These are phyloP conservation scores for Trichosurus vulpecula DNA, from an alignment of 2,797 vertebrate genomes.

Conservation along the genomic window DNA sequence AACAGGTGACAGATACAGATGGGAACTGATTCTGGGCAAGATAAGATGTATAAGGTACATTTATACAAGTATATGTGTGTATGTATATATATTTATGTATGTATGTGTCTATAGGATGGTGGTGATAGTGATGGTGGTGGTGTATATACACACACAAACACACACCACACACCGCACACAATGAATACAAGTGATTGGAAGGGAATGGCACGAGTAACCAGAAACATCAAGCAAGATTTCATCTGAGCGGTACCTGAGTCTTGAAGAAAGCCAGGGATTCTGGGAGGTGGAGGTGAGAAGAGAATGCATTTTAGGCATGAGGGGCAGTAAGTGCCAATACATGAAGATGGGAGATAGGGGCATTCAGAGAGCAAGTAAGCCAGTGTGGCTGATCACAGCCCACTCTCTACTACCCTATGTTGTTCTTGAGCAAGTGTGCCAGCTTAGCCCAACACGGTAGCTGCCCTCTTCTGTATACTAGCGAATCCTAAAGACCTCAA, in stretches of 20 bases:
- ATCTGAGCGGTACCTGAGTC: neutral
- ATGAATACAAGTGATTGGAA: neutral
- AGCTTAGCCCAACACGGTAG: neutral
- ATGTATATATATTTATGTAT: neutral
- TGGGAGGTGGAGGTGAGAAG: neutral
- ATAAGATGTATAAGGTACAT: neutral
- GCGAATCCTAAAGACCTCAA: neutral
- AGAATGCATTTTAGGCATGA: neutral
- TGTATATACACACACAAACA: too few species aligned
- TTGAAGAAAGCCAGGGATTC: neutral
- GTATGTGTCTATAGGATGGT: neutral
- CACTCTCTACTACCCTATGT: too few species aligned
- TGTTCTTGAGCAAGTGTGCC: neutral
- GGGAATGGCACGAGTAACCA: neutral
- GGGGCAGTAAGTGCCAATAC: neutral
- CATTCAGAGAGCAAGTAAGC: neutral
- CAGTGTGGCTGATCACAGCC: neutral
- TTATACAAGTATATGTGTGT: neutral
- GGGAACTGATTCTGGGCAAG: neutral
- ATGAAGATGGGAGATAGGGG: neutral
- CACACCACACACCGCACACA: neutral
- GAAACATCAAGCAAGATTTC: neutral
- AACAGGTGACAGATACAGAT: too few species aligned
- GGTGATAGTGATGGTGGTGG: too few species aligned
- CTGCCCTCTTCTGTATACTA: neutral